Percentiles rank a stretch among this genome's conserved stretches.
Evolutionary conservation across 2,113 vertebrate species (phyloP).

Genomic region (Anguilla rostrata): DNA sequence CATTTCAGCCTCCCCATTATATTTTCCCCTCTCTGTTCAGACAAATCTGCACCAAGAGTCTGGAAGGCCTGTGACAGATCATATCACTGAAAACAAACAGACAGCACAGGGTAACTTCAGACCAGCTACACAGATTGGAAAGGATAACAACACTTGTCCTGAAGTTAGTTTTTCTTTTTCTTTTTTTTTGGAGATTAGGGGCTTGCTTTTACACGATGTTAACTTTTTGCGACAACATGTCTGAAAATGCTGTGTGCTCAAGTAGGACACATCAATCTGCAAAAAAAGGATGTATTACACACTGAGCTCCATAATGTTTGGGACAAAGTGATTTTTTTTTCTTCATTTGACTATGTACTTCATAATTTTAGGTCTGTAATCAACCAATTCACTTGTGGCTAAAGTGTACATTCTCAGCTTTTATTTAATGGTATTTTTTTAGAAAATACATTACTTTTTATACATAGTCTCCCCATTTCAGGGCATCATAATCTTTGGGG

Average conservation of each 20-base stretch:
- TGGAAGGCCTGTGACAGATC: slow-evolving; percentile 29
- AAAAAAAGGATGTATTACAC: too few species aligned
- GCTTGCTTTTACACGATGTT: neutral
- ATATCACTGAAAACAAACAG: slow-evolving; percentile 25
- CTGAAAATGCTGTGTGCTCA: neutral
- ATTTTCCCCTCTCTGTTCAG: neutral
- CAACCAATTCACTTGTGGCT: too few species aligned
- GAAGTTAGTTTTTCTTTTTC: neutral
- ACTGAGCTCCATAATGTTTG: too few species aligned
- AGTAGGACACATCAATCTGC: too few species aligned
- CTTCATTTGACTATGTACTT: too few species aligned
- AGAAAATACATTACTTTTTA: too few species aligned
- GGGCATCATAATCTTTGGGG: too few species aligned
- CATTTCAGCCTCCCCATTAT: slow-evolving; percentile 24
- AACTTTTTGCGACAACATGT: neutral
- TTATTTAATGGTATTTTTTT: too few species aligned
- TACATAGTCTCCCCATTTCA: too few species aligned
- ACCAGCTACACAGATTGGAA: slow-evolving; percentile 23
- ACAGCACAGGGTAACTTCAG: slow-evolving; percentile 12
- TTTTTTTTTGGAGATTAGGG: neutral
- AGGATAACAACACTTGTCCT: neutral
- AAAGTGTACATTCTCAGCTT: too few species aligned
- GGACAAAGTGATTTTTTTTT: too few species aligned
- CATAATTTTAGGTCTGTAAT: too few species aligned
- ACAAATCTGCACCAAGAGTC: slow-evolving; percentile 10